These are phyloP conservation scores for Platycheirus albimanus DNA, from an alignment of 2,888 invertebrate genomes.

Conservation along the genomic window DNA sequence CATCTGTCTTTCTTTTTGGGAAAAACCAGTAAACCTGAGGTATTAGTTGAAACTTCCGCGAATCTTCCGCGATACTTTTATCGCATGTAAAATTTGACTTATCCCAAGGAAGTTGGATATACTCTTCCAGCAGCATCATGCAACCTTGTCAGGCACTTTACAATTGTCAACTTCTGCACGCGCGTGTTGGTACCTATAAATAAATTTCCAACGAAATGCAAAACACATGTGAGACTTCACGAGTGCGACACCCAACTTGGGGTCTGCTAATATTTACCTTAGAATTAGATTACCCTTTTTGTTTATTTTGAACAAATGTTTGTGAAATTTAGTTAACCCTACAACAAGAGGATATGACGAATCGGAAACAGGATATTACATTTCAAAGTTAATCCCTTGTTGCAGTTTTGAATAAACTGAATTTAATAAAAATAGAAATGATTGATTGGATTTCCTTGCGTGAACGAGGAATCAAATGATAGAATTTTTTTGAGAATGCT, in stretches of 20 bases:
- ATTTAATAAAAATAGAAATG: background rate
- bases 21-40: too few relatives aligned
- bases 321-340: background rate
- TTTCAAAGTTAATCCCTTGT: background rate
- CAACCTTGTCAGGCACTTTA: background rate
- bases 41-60: too few relatives aligned
- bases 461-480: too few relatives aligned
- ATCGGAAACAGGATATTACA: conserved; percentile 26
- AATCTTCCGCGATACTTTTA: too few relatives aligned
- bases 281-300: conserved; percentile 14
- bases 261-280: conserved; percentile 30
- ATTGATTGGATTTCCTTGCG: too few relatives aligned
- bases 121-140: background rate
- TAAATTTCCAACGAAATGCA: conserved; percentile 17
- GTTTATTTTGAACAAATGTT: conserved; percentile 19
- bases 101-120: too few relatives aligned
- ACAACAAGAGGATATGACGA: background rate
- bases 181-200: background rate
- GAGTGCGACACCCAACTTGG: background rate
- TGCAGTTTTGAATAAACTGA: background rate
- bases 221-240: conserved; percentile 9
- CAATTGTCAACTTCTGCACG: background rate
- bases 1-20: too few relatives aligned
- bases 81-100: too few relatives aligned
- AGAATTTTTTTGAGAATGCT: too few relatives aligned